Percentiles rank a stretch among this genome's conserved stretches.
These are phyloP conservation scores for Alentia gelatinosa DNA, from an alignment of 2,888 invertebrate species.

Conservation along the genomic window DNA sequence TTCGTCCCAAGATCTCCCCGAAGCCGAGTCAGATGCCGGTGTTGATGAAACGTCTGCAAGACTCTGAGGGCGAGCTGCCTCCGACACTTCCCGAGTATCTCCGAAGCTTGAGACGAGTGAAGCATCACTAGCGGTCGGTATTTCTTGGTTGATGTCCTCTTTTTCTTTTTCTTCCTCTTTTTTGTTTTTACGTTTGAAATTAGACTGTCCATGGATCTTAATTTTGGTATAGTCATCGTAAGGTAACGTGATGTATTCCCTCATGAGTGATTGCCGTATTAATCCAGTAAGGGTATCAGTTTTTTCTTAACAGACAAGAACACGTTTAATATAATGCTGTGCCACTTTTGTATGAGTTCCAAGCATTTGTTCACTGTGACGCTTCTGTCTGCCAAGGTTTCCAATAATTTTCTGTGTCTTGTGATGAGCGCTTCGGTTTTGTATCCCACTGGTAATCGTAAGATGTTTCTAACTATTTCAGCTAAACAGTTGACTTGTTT, in stretches of 20 bases:
- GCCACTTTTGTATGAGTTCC: neutral
- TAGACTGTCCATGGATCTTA: neutral
- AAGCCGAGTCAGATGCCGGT: no score
- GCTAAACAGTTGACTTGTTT: neutral
- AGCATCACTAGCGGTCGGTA: no score
- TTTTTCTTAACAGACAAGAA: neutral
- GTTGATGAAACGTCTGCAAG: no score
- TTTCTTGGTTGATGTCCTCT: no score
- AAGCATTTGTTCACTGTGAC: neutral
- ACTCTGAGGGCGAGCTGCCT: no score
- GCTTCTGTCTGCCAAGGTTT: neutral
- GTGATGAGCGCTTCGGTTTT: neutral
- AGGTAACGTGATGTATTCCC: neutral
- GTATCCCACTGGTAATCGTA: neutral
- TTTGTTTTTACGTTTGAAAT: neutral
- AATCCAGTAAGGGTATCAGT: neutral
- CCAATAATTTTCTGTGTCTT: neutral
- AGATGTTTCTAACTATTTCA: neutral
- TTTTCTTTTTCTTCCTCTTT: neutral
- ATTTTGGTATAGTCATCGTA: neutral
- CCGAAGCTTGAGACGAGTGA: no score
- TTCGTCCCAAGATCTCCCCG: no score
- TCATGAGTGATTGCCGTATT: neutral
- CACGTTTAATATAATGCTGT: neutral
- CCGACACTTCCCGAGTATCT: no score